A percentile compares a stretch with the other conserved stretches of the same genome.
phyloP scores from a whole-genome alignment of 2,113 vertebrate genomes.

The Gyps fulvus region DNA sequence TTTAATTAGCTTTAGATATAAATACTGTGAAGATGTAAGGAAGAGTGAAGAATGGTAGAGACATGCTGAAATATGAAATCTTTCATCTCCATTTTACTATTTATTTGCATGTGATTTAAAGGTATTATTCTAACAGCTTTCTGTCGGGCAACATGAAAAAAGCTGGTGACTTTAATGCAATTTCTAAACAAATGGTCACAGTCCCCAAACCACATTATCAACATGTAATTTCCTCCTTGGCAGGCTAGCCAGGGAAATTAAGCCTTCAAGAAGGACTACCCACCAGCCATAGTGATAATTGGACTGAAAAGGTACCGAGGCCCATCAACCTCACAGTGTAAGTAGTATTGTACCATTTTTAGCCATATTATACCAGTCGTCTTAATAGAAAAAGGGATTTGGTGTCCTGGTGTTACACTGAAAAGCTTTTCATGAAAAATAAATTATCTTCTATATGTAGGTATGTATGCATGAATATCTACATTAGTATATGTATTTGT shows the following conservation, averaged over 20 bases:
- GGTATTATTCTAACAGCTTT: background rate
- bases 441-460: background rate
- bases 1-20: conserved; percentile 3
- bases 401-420: background rate
- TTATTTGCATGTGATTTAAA: background rate
- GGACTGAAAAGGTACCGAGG: background rate
- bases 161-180: background rate
- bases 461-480: background rate
- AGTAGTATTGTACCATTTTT: background rate
- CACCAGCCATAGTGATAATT: background rate
- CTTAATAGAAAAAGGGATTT: background rate
- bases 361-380: background rate
- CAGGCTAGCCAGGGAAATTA: background rate
- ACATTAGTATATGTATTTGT: background rate
- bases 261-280: background rate
- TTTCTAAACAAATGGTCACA: background rate
- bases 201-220: background rate
- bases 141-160: background rate
- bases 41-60: background rate
- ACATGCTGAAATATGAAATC: background rate
- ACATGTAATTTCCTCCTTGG: background rate
- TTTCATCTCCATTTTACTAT: background rate
- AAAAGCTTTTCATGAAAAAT: background rate
- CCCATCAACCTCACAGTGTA: background rate
- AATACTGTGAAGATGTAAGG: background rate